Evolutionary conservation across 2,797 vertebrate species (phyloP).

Genomic region (Myotis myotis): DNA sequence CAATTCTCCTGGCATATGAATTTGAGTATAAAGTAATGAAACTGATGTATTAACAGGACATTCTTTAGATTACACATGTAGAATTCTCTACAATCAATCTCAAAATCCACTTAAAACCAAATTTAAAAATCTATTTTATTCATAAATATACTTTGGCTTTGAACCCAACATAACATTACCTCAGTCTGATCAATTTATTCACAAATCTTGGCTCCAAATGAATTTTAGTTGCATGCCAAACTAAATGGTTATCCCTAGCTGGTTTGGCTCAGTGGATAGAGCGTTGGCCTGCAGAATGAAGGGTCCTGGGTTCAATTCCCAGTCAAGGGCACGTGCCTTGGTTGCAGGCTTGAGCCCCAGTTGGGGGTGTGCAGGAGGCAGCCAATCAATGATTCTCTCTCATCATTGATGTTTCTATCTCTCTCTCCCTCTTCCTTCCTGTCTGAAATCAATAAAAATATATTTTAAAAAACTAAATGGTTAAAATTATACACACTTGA

Average conservation of each 20-base stretch:
- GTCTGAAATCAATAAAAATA: too few species aligned
- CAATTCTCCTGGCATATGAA: neutral
- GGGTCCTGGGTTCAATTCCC: too few species aligned
- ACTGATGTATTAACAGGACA: neutral
- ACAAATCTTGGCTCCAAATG: slow-evolving; percentile 16
- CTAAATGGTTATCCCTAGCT: neutral
- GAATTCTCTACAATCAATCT: slow-evolving; percentile 29
- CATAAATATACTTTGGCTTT: slow-evolving; percentile 39
- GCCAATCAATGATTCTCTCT: too few species aligned
- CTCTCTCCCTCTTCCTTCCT: too few species aligned
- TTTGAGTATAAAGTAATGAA: slow-evolving; percentile 33
- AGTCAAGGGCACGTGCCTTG: too few species aligned
- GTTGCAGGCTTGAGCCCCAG: too few species aligned
- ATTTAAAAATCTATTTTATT: slow-evolving; percentile 20
- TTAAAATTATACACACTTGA: slow-evolving; percentile 46
- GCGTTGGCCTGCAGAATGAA: too few species aligned
- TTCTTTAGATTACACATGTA: neutral
- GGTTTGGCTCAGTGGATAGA: too few species aligned
- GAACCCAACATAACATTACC: slow-evolving; percentile 20
- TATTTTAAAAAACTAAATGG: neutral
- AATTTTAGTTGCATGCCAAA: slow-evolving; percentile 23
- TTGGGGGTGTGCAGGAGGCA: too few species aligned
- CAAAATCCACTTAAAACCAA: slow-evolving; percentile 19
- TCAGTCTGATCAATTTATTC: slow-evolving; percentile 49
- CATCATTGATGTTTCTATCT: too few species aligned